Evolutionary conservation across 2,797 vertebrate genomes (phyloP).

Genomic region (Podarcis siculus): DNA sequence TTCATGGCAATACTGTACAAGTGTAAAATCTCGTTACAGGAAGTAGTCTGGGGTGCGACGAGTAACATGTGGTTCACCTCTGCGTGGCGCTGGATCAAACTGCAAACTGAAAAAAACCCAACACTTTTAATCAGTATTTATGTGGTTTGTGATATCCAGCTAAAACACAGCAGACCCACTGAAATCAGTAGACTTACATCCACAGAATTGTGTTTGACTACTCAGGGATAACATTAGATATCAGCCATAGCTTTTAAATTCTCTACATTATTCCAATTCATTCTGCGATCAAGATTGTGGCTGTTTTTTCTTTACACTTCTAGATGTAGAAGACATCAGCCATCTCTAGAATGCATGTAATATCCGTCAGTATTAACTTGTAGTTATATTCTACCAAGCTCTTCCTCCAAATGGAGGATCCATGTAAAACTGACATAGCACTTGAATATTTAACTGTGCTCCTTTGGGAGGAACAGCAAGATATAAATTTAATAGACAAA

Average conservation of each 20-base stretch:
- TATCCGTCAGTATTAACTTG: neutral
- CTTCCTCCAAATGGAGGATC: neutral
- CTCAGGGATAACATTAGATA: too few species aligned
- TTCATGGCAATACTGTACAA: constrained; percentile 90
- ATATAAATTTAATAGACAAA: too few species aligned
- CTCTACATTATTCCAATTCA: neutral
- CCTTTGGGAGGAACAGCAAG: too few species aligned
- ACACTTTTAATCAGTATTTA: neutral
- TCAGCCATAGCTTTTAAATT: neutral
- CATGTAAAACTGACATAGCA: neutral
- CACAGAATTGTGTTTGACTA: too few species aligned
- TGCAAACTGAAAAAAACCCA: constrained; percentile 86
- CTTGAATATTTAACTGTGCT: neutral
- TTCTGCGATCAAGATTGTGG: neutral
- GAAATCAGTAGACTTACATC: too few species aligned
- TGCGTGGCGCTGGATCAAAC: constrained; percentile 95
- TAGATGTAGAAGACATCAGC: neutral
- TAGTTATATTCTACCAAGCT: neutral
- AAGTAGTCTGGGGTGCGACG: constrained; percentile 98
- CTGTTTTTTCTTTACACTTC: neutral
- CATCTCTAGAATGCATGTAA: neutral
- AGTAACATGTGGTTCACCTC: constrained; percentile 96
- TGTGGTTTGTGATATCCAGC: neutral
- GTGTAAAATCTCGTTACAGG: constrained; percentile 87
- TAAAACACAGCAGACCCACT: too few species aligned